Evolutionary conservation across 2,113 vertebrate genomes (phyloP), one percentile per base, ranked within the genome.

Genomic region (Antechinus flavipes): DNA sequence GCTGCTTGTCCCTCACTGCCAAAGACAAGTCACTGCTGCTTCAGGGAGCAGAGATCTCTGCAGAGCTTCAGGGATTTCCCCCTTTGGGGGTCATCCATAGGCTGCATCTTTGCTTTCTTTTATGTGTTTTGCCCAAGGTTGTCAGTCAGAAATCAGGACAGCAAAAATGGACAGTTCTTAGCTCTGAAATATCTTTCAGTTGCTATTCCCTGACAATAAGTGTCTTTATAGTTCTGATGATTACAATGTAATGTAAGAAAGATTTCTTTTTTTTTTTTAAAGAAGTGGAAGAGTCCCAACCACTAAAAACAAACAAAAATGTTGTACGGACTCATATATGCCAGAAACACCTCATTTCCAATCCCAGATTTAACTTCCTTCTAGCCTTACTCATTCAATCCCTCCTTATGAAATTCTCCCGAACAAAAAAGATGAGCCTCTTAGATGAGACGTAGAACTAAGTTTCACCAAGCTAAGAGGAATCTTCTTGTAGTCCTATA

Each of bases 1-100:
- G 93, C 55, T 94, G 93, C 93, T 92, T 92, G 93, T 89, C 94
- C 93, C 24, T 47, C 91, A 50, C 76, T 0, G 53, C 94, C 76
- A 68, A 11, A 50, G 92, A 3, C 26, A 2, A 16, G 8, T 92
- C 89, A 16, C 30, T 47, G 53, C 52, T 25, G 10, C 2, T 8
- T 25, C 2, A 93, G 96, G 55, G 49, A 26, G 8, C 35, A 89
- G 46, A 0, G 35, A 35, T 35, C 30, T 22, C 54, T 24, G 4
- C 3, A 35, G 10, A 68, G 61, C 11, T 68, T 95, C 5, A 10
- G 35, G 89, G n/a, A 24, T 26, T 22, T 5, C 50, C 58, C 52
- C 2, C 6, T 14, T 35, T 46, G 0, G 12, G 89, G 93, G 42
- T 3, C 23, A 52, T 46, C 54, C 2, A 0, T 4, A 3, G 68